These are phyloP conservation scores for Psittacula echo DNA, from an alignment of 2,797 vertebrate species.

Conservation along the genomic window DNA sequence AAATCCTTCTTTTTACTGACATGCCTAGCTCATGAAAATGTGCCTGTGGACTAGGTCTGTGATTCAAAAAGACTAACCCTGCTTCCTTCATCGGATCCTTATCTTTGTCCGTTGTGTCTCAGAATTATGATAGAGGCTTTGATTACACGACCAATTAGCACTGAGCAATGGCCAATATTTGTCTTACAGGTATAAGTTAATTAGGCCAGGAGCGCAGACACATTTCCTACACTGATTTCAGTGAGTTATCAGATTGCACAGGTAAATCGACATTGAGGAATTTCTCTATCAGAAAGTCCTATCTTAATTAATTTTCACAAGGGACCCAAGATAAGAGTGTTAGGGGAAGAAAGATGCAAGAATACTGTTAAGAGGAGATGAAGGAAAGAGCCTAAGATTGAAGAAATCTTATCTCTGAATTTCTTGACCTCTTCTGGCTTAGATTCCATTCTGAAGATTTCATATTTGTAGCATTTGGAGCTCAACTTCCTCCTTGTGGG, in stretches of 20 bases:
- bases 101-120: conserved; percentile 12
- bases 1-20: background rate
- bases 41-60: background rate
- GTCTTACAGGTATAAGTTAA: conserved; percentile 29
- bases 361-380: background rate
- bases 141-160: conserved; percentile 28
- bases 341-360: conserved; percentile 21
- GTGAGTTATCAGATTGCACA: conserved; percentile 47
- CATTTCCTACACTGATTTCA: conserved; percentile 3
- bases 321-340: conserved; percentile 50
- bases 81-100: background rate
- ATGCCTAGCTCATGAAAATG: background rate
- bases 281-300: conserved; percentile 32
- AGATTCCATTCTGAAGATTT: background rate
- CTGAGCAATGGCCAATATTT: conserved; percentile 27
- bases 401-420: background rate
- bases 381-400: background rate
- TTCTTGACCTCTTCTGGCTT: background rate
- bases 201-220: background rate
- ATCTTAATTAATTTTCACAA: conserved; percentile 65
- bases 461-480: background rate
- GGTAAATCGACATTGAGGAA: conserved; percentile 54
- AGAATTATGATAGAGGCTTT: background rate
- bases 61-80: background rate
- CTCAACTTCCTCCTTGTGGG: background rate